Percentiles rank a stretch among this genome's conserved stretches.
Conservation (phyloP, 2,113 vertebrate species). For the Dipodomys spectabilis region DNA sequence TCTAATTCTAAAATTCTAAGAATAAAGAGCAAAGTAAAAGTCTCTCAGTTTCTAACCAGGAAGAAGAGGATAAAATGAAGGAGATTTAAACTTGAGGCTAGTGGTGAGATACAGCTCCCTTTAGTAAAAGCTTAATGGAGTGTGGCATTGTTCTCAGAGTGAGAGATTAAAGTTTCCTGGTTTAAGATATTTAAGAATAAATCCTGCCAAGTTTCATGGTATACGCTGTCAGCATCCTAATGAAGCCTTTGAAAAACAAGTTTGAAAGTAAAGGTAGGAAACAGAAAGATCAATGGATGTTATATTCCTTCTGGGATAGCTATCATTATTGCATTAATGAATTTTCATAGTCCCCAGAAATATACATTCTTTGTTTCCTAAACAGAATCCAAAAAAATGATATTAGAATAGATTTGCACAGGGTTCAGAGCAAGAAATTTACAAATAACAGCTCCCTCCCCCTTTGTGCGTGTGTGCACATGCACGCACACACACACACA, state of each 20-base stretch:
- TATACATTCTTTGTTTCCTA: slow-evolving; percentile 45
- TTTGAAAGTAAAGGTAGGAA: slow-evolving; percentile 40
- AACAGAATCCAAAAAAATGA: slow-evolving; percentile 58
- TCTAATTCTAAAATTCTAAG: neutral
- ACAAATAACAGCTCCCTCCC: neutral
- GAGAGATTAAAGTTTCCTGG: neutral
- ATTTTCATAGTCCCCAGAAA: slow-evolving; percentile 42
- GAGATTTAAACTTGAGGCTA: neutral
- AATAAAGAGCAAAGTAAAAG: neutral
- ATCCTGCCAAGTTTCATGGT: neutral
- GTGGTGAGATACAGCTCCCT: neutral
- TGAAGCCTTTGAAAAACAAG: neutral
- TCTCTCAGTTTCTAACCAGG: neutral
- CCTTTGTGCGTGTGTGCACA: no score
- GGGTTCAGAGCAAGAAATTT: slow-evolving; percentile 7
- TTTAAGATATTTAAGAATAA: slow-evolving; percentile 51
- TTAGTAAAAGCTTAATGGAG: slow-evolving; percentile 5
- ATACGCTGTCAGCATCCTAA: neutral
- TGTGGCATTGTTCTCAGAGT: slow-evolving; percentile 4
- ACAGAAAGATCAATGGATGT: neutral
- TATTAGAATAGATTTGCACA: slow-evolving; percentile 24
- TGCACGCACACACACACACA: no score
- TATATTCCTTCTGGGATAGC: slow-evolving; percentile 35
- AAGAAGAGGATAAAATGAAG: neutral
- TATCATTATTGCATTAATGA: slow-evolving; percentile 46